phyloP scores from a whole-genome alignment of 2,113 vertebrate species.

The Brachionichthys hirsutus region DNA sequence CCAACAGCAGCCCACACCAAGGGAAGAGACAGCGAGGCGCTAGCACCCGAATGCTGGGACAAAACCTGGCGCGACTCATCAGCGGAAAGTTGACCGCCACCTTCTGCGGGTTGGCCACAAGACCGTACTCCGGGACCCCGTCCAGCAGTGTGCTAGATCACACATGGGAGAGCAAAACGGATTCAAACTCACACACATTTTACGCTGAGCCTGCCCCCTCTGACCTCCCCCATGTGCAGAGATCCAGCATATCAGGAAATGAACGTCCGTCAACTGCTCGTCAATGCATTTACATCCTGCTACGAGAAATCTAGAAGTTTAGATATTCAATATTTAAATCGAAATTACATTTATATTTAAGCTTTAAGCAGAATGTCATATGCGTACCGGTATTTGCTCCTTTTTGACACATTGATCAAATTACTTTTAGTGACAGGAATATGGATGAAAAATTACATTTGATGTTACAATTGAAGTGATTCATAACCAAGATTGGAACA shows the following conservation, averaged over 20 bases:
- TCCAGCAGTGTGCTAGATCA: conserved; percentile 79
- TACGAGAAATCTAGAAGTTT: too few species aligned
- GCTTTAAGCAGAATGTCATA: background rate
- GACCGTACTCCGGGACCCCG: conserved; percentile 89
- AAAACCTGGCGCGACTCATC: conserved; percentile 36
- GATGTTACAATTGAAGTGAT: background rate
- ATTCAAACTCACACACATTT: too few species aligned
- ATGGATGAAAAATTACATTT: too few species aligned
- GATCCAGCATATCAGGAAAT: background rate
- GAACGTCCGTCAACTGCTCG: too few species aligned
- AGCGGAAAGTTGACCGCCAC: conserved; percentile 87
- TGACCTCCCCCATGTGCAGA: background rate
- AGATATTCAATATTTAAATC: too few species aligned
- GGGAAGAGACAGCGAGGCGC: conserved; percentile 80
- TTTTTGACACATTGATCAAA: too few species aligned
- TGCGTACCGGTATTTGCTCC: background rate
- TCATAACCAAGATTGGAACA: background rate
- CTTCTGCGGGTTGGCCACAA: conserved; percentile 84
- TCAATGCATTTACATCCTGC: too few species aligned
- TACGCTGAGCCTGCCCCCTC: background rate
- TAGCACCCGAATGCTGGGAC: conserved; percentile 65
- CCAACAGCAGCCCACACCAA: conserved; percentile 91
- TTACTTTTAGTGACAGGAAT: too few species aligned
- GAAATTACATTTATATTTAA: background rate
- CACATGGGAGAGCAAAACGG: too few species aligned